Conservation (phyloP, 2,888 invertebrate genomes). For the Enoplolaimus lenunculus region DNA sequence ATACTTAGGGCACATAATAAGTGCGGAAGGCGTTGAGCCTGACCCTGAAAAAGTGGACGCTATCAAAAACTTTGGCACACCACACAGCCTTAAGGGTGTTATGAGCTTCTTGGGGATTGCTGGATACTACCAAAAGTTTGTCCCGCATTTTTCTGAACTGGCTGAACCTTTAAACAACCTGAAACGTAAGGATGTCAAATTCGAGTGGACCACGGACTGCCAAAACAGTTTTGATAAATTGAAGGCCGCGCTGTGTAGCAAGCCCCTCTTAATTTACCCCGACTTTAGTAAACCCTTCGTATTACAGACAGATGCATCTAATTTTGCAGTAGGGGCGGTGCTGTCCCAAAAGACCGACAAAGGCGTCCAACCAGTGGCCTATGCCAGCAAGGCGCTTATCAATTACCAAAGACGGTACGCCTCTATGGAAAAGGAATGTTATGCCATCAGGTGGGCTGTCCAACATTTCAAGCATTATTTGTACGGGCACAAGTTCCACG, state of each 20-base stretch:
- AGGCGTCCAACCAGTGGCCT: neutral
- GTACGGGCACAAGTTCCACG: slow-evolving; percentile 12
- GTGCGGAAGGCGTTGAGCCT: slow-evolving; percentile 3
- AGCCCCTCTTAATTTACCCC: slow-evolving; percentile 18
- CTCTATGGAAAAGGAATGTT: neutral
- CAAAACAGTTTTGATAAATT: slow-evolving; percentile 16
- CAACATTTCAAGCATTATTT: neutral
- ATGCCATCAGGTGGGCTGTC: neutral
- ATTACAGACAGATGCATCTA: neutral
- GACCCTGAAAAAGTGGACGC: neutral
- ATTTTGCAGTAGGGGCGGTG: neutral
- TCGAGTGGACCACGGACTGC: slow-evolving; percentile 11
- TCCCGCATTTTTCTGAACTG: slow-evolving; percentile 2
- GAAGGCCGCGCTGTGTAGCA: slow-evolving; percentile 13
- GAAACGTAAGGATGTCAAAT: neutral
- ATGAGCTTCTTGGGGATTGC: slow-evolving; percentile 13
- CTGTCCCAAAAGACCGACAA: neutral
- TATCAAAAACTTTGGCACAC: slow-evolving; percentile 3
- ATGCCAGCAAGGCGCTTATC: neutral
- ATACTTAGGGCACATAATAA: slow-evolving; percentile 14
- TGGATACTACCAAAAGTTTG: slow-evolving; percentile 12
- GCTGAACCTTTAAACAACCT: slow-evolving; percentile 8
- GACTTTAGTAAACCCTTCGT: slow-evolving; percentile 16
- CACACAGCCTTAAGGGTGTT: neutral
- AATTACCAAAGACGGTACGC: neutral